These are phyloP conservation scores for Clarias gariepinus DNA, from an alignment of 2,113 vertebrate genomes.

Conservation along the genomic window DNA sequence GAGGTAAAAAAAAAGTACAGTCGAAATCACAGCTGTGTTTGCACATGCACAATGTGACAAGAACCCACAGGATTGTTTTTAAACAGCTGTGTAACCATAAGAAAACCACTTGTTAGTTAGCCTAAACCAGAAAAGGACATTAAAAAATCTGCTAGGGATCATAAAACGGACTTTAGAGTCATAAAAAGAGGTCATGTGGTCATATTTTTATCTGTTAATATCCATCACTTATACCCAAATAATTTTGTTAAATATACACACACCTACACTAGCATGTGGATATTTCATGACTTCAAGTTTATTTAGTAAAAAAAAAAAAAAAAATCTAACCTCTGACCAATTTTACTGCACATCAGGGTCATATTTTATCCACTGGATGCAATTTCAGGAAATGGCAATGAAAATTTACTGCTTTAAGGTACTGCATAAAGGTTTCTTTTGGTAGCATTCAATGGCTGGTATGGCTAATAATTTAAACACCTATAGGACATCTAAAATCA, in stretches of 20 bases:
- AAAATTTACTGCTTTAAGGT: not conserved
- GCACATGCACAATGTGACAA: too few relatives aligned
- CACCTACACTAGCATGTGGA: not conserved
- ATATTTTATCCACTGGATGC: not conserved
- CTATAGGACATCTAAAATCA: not conserved
- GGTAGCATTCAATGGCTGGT: not conserved
- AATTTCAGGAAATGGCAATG: not conserved
- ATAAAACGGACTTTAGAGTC: too few relatives aligned
- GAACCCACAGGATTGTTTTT: too few relatives aligned
- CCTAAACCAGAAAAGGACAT: too few relatives aligned
- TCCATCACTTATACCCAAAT: not conserved
- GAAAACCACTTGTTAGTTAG: too few relatives aligned
- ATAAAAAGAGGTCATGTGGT: too few relatives aligned
- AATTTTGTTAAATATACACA: not conserved
- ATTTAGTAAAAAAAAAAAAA: not conserved
- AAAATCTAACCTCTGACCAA: not conserved
- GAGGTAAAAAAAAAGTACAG: too few relatives aligned
- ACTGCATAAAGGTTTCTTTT: not conserved
- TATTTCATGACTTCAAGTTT: not conserved
- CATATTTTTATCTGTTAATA: not conserved
- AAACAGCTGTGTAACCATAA: too few relatives aligned
- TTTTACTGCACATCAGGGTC: not conserved
- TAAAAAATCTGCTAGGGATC: too few relatives aligned
- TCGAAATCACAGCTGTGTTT: too few relatives aligned
- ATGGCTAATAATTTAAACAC: not conserved